Evolutionary conservation across 2,888 invertebrate genomes (phyloP).

Genomic region (Lycia hirtaria): DNA sequence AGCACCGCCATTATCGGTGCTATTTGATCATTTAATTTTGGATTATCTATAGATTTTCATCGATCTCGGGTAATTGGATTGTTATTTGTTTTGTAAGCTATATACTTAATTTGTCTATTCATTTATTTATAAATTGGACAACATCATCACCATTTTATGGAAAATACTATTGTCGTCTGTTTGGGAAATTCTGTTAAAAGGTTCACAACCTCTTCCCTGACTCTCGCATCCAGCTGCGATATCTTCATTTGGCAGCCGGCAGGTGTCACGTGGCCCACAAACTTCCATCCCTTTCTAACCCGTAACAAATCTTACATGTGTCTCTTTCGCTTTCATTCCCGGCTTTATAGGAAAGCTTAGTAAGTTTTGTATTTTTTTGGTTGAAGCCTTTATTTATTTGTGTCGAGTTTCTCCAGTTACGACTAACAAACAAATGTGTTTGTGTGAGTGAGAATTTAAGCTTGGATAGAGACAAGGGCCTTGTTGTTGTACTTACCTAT

Average conservation of each 20-base stretch:
- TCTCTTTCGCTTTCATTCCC: slow-evolving; percentile 68
- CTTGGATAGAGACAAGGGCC: slow-evolving; percentile 22
- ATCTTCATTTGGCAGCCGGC: slow-evolving; percentile 84
- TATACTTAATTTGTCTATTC: too few relatives aligned
- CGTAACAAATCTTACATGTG: slow-evolving; percentile 33
- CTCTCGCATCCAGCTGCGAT: slow-evolving; percentile 83
- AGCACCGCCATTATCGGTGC: too few relatives aligned
- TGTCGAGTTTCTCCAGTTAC: slow-evolving; percentile 66
- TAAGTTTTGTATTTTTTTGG: slow-evolving; percentile 61
- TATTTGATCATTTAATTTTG: too few relatives aligned
- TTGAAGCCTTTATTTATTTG: slow-evolving; percentile 78
- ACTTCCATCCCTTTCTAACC: slow-evolving; percentile 54
- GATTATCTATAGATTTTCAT: too few relatives aligned
- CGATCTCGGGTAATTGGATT: too few relatives aligned
- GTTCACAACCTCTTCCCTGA: slow-evolving; percentile 59
- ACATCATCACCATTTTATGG: too few relatives aligned
- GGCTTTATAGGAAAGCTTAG: slow-evolving; percentile 71
- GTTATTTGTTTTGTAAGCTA: too few relatives aligned
- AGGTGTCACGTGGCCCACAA: slow-evolving; percentile 79
- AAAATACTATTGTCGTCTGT: too few relatives aligned
- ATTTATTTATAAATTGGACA: too few relatives aligned
- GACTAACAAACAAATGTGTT: slow-evolving; percentile 58
- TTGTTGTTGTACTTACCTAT: background rate
- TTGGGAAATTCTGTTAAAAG: too few relatives aligned
- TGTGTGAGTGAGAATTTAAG: slow-evolving; percentile 40